Evolutionary conservation across 2,113 vertebrate species (phyloP), one percentile per base, ranked within the genome.

Genomic region (Puma concolor): DNA sequence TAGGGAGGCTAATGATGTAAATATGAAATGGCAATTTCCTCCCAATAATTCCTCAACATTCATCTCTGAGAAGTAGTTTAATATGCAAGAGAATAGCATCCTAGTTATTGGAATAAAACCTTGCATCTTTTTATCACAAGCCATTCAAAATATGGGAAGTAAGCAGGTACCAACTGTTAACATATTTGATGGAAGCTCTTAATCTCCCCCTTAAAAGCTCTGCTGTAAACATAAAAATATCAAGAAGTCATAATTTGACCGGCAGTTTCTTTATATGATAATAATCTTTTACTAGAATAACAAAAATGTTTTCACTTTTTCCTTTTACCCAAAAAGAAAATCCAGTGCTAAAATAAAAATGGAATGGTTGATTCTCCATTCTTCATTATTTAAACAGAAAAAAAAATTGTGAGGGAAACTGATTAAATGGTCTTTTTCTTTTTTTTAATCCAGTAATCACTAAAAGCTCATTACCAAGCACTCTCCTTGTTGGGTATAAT

Each of bases 381-480:
- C 48, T 57, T 95, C 44, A 90, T 91, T 27, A 52, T 76, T 77
- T 91, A 94, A 95, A 93, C 21, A 41, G 14, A 11, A 71, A 52
- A 89, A 81, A 63, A 54, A 36, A 11, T 16, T 29, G 29, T 77
- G 27, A 95, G 29, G 8, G 16, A 91, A 90, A 64, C 60, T 50
- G 36, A 95, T 94, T 96, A 64, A 96, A 72, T 77, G 2, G 87
- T 15, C 74, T 27, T 84, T 92, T 81, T 44, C 44, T 84, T 64
- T 74, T 88, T 81, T 85, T 79, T 31, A 94, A 60, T 71, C 27
- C 19, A 80, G n/a, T 87, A 80, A 90, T 82, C 29, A 4, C 85
- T 93, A 60, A 96, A 91, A 95, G 84, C 76, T 97, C 76, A 96
- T 95, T 94, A 95, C 80, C 82, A 66, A 96, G 38, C 33, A 81